Evolutionary conservation across 2,113 vertebrate species (phyloP), one percentile per base, ranked within the genome.

Genomic region (Athene noctua): DNA sequence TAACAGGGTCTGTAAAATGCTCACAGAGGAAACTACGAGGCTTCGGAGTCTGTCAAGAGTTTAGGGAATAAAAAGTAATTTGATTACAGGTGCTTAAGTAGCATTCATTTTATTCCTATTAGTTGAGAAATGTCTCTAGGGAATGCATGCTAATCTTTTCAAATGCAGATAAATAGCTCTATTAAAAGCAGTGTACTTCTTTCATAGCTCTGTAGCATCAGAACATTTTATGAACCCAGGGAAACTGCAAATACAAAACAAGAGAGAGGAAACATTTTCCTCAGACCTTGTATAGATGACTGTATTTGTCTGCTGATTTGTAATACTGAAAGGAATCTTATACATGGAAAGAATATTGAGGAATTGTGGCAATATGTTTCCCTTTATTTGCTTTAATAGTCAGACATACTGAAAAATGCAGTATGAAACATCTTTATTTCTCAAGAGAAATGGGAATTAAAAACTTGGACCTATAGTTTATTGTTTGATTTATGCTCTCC

Each of bases 21-120:
- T 81, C 72, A 95, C 77, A 89, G 90, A 97, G 79, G 72, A 97
- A 96, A 17, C 40, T 29, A 68, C 51, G 95, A 92, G 72, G 86
- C 63, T 92, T 96, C 92, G 77, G 51, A 71, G 47, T 96, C 93
- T 96, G 94, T 96, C 97, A 97, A 91, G 86, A 75, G 91, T 96
- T 96, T 93, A 94, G 96, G 92, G 91, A 97, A 97, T 97, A 97
- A 97, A 97, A 95, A 95, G 73, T 97, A 97, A 98, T 98, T 98
- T 97, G 96, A 98, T 98, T 98, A 97, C 96, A 98, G 96, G 96
- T 97, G 95, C 94, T 97, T 94, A 96, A 96, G 96, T 71, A 95
- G 80, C 95, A 96, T 97, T 97, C 94, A 97, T 98, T 98, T 98
- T 96, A 97, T 97, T 97, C 96, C 96, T 97, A 97, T 97, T 98